Conservation (phyloP, 2,113 vertebrate species). For the Microcebus tavaratra region DNA sequence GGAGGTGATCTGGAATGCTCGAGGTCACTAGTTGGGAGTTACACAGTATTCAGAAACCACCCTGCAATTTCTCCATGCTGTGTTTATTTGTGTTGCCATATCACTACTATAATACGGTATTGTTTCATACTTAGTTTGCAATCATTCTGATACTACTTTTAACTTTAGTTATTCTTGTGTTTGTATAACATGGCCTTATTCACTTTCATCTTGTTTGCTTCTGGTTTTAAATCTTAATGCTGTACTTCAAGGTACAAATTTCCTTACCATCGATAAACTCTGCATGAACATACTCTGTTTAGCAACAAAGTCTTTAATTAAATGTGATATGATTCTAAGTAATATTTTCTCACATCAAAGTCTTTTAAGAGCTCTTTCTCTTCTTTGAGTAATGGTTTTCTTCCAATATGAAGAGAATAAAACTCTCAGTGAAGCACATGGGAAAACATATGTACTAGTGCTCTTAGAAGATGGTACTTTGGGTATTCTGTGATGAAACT, state of each 20-base stretch:
- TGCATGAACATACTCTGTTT: neutral
- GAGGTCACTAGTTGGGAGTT: neutral
- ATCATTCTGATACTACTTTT: neutral
- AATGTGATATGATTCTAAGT: neutral
- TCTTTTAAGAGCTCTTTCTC: conserved; percentile 16
- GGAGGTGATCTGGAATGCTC: neutral
- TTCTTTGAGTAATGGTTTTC: neutral
- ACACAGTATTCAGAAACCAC: neutral
- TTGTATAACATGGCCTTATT: neutral
- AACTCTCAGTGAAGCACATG: neutral
- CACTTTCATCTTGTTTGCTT: neutral
- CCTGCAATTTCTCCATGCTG: neutral
- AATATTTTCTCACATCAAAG: neutral
- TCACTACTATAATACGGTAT: neutral
- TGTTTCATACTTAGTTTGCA: neutral
- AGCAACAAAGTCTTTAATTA: neutral
- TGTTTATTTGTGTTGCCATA: neutral
- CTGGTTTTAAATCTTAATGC: neutral
- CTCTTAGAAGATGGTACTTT: neutral
- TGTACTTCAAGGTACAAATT: neutral
- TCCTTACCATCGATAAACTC: neutral
- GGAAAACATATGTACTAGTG: neutral
- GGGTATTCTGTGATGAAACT: neutral
- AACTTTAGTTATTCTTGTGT: neutral
- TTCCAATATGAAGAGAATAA: neutral